phyloP scores from a whole-genome alignment of 2,888 invertebrate species.

The Sisyra terminalis region DNA sequence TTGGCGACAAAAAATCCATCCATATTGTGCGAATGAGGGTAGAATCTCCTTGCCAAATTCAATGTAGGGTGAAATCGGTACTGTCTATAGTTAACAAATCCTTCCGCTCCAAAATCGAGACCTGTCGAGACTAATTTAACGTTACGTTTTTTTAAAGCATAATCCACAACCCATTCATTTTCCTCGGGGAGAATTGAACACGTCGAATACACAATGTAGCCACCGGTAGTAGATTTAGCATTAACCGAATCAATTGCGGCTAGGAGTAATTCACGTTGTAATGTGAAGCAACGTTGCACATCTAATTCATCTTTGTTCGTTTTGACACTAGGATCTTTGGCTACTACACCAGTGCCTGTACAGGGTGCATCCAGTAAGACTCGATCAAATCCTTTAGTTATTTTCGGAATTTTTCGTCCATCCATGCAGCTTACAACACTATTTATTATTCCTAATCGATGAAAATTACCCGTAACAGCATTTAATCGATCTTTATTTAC shows the following conservation, averaged over 20 bases:
- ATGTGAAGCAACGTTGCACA: constrained; percentile 76
- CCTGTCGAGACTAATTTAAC: constrained; percentile 90
- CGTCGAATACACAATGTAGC: constrained; percentile 95
- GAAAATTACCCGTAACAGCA: constrained; percentile 91
- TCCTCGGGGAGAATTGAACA: constrained; percentile 97
- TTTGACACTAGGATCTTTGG: constrained; percentile 96
- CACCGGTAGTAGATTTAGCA: constrained; percentile 82
- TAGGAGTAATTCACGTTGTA: constrained; percentile 82
- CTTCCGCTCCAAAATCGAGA: constrained; percentile 88
- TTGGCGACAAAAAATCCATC: constrained; percentile 99
- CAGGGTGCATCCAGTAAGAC: constrained; percentile 96
- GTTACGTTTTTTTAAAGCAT: constrained; percentile 80
- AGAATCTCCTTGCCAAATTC: constrained; percentile 77
- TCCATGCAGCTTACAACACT: constrained; percentile 79
- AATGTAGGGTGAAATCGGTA: constrained; percentile 80
- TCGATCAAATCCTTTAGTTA: constrained; percentile 86
- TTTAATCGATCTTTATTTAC: constrained; percentile 76
- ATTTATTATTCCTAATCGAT: constrained; percentile 90
- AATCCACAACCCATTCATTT: constrained; percentile 95
- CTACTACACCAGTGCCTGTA: constrained; percentile 93
- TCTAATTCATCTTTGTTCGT: constrained; percentile 79
- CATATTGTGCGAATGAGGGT: constrained; percentile 97
- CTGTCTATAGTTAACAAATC: constrained; percentile 77
- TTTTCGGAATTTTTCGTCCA: constrained; percentile 68
- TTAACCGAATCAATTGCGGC: constrained; percentile 95